Percentiles rank a stretch among this genome's conserved stretches.
Evolutionary conservation across 2,113 vertebrate genomes (phyloP).

Genomic region (Pristiophorus japonicus): DNA sequence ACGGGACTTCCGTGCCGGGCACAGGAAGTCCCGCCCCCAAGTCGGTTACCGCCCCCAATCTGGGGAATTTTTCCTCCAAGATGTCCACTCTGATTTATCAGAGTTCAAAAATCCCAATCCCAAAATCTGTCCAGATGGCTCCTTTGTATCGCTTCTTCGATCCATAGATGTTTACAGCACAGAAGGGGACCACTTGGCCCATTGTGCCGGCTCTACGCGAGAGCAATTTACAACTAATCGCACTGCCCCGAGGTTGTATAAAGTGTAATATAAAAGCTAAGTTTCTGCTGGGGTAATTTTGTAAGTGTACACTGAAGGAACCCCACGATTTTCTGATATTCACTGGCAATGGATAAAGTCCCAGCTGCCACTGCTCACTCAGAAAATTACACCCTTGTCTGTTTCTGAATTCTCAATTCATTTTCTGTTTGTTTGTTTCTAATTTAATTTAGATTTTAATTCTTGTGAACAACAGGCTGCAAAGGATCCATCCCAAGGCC

Average conservation of each 20-base stretch:
- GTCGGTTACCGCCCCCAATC: too few species aligned
- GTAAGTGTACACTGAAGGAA: neutral
- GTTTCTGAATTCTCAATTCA: slow-evolving; percentile 9
- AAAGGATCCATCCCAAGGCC: slow-evolving; percentile 76
- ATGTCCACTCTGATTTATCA: neutral
- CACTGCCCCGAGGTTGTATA: neutral
- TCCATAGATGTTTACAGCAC: too few species aligned
- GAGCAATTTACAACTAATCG: too few species aligned
- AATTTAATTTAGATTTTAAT: slow-evolving; percentile 70
- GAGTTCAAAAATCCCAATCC: too few species aligned
- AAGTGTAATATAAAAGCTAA: neutral
- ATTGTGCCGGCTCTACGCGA: too few species aligned
- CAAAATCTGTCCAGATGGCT: too few species aligned
- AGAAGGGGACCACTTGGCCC: too few species aligned
- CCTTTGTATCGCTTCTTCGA: too few species aligned
- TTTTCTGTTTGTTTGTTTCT: slow-evolving; percentile 9
- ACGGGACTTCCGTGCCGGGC: too few species aligned
- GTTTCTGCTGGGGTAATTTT: neutral
- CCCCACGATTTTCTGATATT: neutral
- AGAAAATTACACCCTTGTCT: neutral
- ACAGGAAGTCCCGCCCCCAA: too few species aligned
- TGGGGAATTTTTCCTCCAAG: too few species aligned
- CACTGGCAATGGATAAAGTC: neutral
- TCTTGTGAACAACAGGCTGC: slow-evolving; percentile 95
- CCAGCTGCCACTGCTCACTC: neutral